phyloP scores from a whole-genome alignment of 2,113 vertebrate species.

The Apistogramma diplotaenia region DNA sequence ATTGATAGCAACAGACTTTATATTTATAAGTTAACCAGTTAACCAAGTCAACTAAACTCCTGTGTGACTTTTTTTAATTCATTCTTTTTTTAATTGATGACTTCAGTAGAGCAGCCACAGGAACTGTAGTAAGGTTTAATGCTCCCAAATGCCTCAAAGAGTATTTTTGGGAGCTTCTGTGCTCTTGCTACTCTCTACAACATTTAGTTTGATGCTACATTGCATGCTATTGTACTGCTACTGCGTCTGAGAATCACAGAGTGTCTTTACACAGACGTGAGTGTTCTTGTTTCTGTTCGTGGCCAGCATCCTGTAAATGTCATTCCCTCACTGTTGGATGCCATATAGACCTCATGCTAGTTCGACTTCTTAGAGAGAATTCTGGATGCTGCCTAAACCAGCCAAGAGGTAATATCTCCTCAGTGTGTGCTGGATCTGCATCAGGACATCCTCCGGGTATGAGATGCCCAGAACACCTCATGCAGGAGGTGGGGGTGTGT shows the following conservation, averaged over 20 bases:
- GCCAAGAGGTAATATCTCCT: not conserved
- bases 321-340: not conserved
- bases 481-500: no score
- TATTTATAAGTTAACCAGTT: not conserved
- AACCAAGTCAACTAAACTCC: not conserved
- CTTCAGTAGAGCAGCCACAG: not conserved
- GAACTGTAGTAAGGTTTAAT: not conserved
- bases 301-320: not conserved
- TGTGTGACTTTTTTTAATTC: no score
- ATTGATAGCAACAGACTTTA: not conserved
- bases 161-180: not conserved
- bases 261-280: no score
- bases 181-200: not conserved
- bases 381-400: not conserved
- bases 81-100: not conserved
- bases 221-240: no score
- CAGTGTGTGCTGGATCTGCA: not conserved
- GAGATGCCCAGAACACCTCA: not conserved
- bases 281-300: rapidly evolving
- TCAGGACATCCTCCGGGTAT: not conserved
- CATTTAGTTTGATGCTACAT: no score
- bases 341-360: not conserved
- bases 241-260: no score
- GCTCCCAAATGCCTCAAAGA: not conserved
- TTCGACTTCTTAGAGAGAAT: not conserved